A percentile compares a stretch with the other conserved stretches of the same genome.
These are phyloP conservation scores for Synanthedon andrenaeformis DNA, from an alignment of 2,888 invertebrate species.

Conservation along the genomic window DNA sequence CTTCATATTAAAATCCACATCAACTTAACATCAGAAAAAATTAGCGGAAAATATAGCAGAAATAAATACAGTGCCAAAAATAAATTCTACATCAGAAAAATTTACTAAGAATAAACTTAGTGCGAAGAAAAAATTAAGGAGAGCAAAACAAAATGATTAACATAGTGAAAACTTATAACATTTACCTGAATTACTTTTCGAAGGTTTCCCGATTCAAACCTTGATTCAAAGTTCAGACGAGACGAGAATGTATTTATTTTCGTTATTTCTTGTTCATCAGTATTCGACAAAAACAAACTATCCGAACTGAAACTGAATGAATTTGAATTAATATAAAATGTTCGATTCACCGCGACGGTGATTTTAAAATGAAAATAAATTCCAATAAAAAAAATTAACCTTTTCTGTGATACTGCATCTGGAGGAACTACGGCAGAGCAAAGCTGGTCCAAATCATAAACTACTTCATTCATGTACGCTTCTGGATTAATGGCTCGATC, in stretches of 20 bases:
- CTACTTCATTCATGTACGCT: slow-evolving; percentile 71
- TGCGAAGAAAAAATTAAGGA: too few species aligned
- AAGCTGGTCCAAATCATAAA: slow-evolving; percentile 77
- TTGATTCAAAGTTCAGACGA: slow-evolving; percentile 80
- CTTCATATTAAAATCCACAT: too few species aligned
- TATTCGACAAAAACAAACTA: slow-evolving; percentile 43
- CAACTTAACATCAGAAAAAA: too few species aligned
- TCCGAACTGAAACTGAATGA: slow-evolving; percentile 38
- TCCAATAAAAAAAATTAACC: slow-evolving; percentile 18
- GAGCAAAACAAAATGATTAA: too few species aligned
- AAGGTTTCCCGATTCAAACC: slow-evolving; percentile 89
- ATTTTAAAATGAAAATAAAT: too few species aligned
- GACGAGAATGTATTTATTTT: slow-evolving; percentile 46
- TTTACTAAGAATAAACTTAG: too few species aligned
- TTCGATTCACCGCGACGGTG: too few species aligned
- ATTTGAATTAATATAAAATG: background rate
- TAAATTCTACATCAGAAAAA: too few species aligned
- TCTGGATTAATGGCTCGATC: slow-evolving; percentile 75
- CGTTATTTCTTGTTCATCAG: slow-evolving; percentile 61
- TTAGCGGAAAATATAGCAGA: too few species aligned
- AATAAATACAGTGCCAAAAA: too few species aligned
- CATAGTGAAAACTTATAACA: background rate
- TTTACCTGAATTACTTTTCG: slow-evolving; percentile 81
- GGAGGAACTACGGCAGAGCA: slow-evolving; percentile 13
- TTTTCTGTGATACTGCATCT: slow-evolving; percentile 35